Evolutionary conservation across 2,113 vertebrate genomes (phyloP).

Genomic region (Muntiacus reevesi): DNA sequence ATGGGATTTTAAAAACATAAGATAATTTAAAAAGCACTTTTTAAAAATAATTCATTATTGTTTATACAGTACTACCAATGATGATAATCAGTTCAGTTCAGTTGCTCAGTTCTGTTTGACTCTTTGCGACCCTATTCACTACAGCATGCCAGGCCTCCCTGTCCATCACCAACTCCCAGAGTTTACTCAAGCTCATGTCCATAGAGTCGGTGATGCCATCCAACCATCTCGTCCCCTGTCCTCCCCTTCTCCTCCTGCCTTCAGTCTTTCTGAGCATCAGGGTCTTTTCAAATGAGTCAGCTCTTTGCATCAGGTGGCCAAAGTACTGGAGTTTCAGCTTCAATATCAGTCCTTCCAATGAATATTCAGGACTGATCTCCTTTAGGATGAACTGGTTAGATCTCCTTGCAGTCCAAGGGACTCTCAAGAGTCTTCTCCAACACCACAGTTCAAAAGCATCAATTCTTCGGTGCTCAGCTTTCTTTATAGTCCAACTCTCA

Average conservation of each 20-base stretch:
- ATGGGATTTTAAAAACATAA: not conserved
- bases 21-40: not conserved
- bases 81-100: not conserved
- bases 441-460: not conserved
- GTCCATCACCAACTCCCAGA: not conserved
- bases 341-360: not conserved
- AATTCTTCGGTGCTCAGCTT: not conserved
- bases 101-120: rapidly evolving
- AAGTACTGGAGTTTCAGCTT: not conserved
- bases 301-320: not conserved
- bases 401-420: not conserved
- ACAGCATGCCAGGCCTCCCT: not conserved
- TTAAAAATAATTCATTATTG: not conserved
- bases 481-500: not conserved
- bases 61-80: not conserved
- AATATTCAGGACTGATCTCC: not conserved
- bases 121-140: rapidly evolving
- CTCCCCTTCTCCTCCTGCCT: not conserved
- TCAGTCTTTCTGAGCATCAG: not conserved
- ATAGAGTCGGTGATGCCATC: rapidly evolving
- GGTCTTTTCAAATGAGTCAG: not conserved
- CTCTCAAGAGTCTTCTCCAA: not conserved
- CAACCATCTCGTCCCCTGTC: not conserved
- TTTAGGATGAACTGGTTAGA: not conserved
- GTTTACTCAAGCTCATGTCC: not conserved